Percentiles rank a stretch among this genome's conserved stretches.
phyloP scores from a whole-genome alignment of 2,797 vertebrate species.

The Malacoraja senta region DNA sequence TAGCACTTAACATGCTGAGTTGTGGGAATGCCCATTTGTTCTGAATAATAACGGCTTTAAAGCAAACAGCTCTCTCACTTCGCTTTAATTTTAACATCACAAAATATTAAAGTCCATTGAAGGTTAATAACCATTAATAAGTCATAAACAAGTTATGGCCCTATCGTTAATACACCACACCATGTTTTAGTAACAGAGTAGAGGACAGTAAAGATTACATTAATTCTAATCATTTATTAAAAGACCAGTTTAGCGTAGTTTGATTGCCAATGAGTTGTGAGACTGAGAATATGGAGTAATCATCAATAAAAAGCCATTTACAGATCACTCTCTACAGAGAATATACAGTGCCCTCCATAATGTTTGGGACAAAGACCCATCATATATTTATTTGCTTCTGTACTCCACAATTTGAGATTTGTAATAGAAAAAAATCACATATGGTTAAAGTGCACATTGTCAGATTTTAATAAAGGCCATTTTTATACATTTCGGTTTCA shows the following conservation, averaged over 20 bases:
- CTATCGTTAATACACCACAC: background rate
- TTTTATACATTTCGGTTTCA: too few relatives aligned
- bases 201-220: background rate
- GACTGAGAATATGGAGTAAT: background rate
- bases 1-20: background rate
- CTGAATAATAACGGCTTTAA: background rate
- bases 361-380: too few relatives aligned
- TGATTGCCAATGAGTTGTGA: background rate
- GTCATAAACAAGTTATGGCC: background rate
- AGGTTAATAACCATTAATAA: background rate
- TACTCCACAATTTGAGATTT: too few relatives aligned
- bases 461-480: too few relatives aligned
- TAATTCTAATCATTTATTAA: background rate
- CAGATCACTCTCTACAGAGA: background rate
- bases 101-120: conserved; percentile 17
- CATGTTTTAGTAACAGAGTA: conserved; percentile 10
- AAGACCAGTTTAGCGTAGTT: background rate
- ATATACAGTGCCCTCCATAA: background rate
- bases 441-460: too few relatives aligned
- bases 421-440: too few relatives aligned
- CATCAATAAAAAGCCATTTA: background rate
- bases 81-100: background rate
- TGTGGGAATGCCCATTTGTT: background rate
- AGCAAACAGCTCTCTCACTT: background rate
- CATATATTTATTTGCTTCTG: too few relatives aligned